Percentiles rank a stretch among this genome's conserved stretches.
These are phyloP conservation scores for Turritopsis dohrnii DNA, from an alignment of 30 jellyfish, hydroid and myxozoan genomes.

Conservation along the genomic window DNA sequence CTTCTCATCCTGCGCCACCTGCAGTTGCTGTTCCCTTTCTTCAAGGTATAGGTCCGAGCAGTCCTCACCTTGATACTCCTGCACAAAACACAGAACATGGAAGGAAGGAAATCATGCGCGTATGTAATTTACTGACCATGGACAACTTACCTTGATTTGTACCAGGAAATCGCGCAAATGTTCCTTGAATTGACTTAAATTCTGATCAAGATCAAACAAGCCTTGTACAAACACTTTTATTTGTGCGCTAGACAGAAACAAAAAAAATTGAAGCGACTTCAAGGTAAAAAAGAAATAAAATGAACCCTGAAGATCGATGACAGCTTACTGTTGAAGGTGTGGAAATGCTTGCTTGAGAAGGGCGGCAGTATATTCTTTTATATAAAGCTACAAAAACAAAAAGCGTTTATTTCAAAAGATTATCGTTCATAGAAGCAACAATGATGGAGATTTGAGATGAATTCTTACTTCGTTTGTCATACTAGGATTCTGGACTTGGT, in stretches of 20 bases:
- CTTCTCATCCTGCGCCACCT: conserved; percentile 88
- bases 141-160: conserved; percentile 71
- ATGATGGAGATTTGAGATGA: background rate
- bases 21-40: conserved; percentile 85
- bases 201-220: conserved; percentile 78
- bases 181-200: conserved; percentile 70
- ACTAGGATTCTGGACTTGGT: conserved; percentile 61
- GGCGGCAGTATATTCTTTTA: conserved; percentile 95
- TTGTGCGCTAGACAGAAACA: conserved; percentile 57
- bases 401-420: background rate
- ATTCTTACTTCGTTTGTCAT: conserved; percentile 88
- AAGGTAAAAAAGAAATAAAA: too few relatives aligned
- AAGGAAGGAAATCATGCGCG: background rate
- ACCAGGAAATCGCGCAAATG: conserved; percentile 90
- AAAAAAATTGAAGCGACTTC: too few relatives aligned
- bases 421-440: background rate
- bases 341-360: conserved; percentile 97
- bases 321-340: conserved; percentile 89
- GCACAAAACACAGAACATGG: background rate
- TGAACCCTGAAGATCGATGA: too few relatives aligned
- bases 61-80: conserved; percentile 94
- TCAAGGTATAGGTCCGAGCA: conserved; percentile 87
- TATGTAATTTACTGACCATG: background rate
- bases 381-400: conserved; percentile 47
- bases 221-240: conserved; percentile 93